Evolutionary conservation across 1,140 invertebrate genomes (phyloP), one percentile per base, ranked within the genome.

Genomic region (Spodoptera litura): DNA sequence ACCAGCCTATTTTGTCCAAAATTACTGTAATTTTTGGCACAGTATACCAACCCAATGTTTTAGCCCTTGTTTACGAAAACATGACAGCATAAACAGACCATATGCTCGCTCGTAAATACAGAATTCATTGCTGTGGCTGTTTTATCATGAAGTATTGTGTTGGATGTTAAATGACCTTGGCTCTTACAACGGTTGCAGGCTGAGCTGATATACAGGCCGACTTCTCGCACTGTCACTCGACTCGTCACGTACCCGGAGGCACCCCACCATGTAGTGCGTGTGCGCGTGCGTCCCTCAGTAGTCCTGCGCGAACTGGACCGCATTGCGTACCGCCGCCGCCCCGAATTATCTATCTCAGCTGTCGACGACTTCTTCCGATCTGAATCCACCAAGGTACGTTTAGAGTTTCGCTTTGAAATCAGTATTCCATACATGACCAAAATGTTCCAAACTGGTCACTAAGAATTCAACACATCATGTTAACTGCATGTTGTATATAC

Each of bases 331-430:
- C 95, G 96, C 82, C 95, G 95, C 70, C 96, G 96, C 83, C 96
- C 96, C 0, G 93, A 95, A 5, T 85, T 95, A 59, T 96, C 96
- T 71, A 96, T 97, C 88, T 95, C 96, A 51, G 95, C 96, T 51
- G 94, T 96, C 71, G 97, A 97, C 81, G 96, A 97, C 85, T 98
- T 96, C 94, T 96, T 97, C 91, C 97, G 97, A 93, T 97, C 97
- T 78, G 96, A 96, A 92, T 94, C 96, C 71, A 95, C 95, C 83
- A 96, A 96, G 95, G 97, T 97, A 95, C 96, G 95, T 44, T 31
- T 76, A 3, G 27, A 13, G 4, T 55, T 55, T 53, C 9, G 2
- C 9, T 44, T 44, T 44, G 9, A 44, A 44, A 9, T 44, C 38
- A 44, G 38, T 44, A 44, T 44, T 44, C 8, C 3, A 4, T 38